These are phyloP conservation scores for Sebastes dallii DNA, from an alignment of 2,797 vertebrate species.

Conservation along the genomic window DNA sequence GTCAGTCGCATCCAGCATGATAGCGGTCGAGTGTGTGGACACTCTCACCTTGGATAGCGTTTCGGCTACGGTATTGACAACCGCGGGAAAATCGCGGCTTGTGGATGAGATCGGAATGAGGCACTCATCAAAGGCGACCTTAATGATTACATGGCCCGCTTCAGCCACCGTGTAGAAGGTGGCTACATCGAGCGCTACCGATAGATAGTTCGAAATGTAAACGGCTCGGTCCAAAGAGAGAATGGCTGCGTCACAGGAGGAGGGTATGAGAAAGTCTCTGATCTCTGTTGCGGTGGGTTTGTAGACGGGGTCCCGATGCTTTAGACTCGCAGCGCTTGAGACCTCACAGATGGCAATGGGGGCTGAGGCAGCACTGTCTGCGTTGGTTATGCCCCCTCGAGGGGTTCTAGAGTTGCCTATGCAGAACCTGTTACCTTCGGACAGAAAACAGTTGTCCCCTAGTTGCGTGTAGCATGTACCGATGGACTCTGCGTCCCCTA, in stretches of 20 bases:
- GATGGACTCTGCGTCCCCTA: background rate
- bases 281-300: background rate
- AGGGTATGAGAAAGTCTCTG: background rate
- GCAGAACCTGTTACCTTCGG: background rate
- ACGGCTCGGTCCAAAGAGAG: background rate
- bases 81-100: rapidly evolving
- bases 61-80: background rate
- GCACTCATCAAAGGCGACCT: background rate
- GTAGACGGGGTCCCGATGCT: background rate
- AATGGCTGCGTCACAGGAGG: background rate
- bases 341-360: background rate
- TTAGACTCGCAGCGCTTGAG: rapidly evolving
- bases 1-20: background rate
- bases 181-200: rapidly evolving
- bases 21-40: background rate
- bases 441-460: background rate
- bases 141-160: background rate
- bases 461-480: background rate
- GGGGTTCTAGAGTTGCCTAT: background rate
- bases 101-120: background rate
- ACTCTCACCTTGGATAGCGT: rapidly evolving
- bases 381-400: background rate
- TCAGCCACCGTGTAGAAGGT: background rate
- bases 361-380: rapidly evolving
- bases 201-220: rapidly evolving